Evolutionary conservation across 1,140 invertebrate species (phyloP).

Genomic region (Coptotermes formosanus): DNA sequence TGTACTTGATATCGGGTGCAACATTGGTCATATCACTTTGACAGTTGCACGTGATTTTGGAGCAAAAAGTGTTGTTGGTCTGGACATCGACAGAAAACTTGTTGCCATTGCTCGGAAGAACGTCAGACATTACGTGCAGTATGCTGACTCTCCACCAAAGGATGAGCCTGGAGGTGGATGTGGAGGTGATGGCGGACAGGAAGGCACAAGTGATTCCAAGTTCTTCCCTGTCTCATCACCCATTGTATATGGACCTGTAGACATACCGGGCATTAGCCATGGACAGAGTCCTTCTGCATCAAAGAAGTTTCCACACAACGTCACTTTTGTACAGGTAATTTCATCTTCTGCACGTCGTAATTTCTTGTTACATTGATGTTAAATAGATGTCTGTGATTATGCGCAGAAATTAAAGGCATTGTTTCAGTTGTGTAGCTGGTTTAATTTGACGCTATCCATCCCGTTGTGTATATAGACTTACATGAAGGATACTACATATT

Average conservation of each 20-base stretch:
- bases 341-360: background rate
- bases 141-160: slow-evolving; percentile 40
- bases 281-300: slow-evolving; percentile 41
- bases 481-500: no score
- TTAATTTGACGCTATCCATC: no score
- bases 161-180: background rate
- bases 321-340: slow-evolving; percentile 80
- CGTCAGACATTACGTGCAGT: slow-evolving; percentile 73
- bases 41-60: slow-evolving; percentile 78
- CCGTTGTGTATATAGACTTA: no score
- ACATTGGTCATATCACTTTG: slow-evolving; percentile 90
- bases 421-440: background rate
- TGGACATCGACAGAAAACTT: slow-evolving; percentile 92
- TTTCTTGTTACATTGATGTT: background rate
- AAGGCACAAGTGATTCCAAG: slow-evolving; percentile 33
- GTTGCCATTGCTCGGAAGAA: slow-evolving; percentile 81
- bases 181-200: background rate
- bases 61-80: slow-evolving; percentile 83
- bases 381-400: no score
- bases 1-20: slow-evolving; percentile 96
- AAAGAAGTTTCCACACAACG: slow-evolving; percentile 79
- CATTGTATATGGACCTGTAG: slow-evolving; percentile 76
- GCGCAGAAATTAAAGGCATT: background rate
- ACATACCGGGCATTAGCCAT: slow-evolving; percentile 57
- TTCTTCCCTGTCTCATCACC: slow-evolving; percentile 85